phyloP scores from a whole-genome alignment of 2,113 vertebrate species.

The Origma solitaria region DNA sequence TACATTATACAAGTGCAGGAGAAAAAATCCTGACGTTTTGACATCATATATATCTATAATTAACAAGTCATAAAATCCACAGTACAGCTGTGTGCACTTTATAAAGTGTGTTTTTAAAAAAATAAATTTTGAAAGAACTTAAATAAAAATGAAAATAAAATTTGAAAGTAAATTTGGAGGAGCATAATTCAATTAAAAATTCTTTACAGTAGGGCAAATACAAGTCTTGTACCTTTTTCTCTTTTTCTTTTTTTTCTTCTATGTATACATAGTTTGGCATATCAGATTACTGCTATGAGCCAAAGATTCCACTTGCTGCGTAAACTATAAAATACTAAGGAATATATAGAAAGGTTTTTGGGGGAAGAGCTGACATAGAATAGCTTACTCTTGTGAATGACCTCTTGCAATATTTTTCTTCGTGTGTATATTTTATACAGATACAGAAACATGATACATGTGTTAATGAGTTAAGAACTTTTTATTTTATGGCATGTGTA shows the following conservation, averaged over 20 bases:
- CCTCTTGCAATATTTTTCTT: slow-evolving; percentile 28
- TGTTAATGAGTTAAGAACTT: slow-evolving; percentile 60
- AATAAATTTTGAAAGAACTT: background rate
- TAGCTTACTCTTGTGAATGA: slow-evolving; percentile 5
- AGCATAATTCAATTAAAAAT: background rate
- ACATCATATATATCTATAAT: background rate
- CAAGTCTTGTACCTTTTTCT: background rate
- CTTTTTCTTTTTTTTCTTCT: background rate
- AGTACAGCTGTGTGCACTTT: background rate
- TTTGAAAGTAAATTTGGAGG: background rate
- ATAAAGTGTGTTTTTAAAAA: background rate
- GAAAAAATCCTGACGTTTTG: background rate
- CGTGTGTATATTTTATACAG: slow-evolving; percentile 3
- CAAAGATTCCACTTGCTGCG: slow-evolving; percentile 7
- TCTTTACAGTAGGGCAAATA: background rate
- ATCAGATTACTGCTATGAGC: background rate
- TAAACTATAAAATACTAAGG: background rate
- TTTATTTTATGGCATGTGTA: slow-evolving; percentile 46
- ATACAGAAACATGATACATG: slow-evolving; percentile 45
- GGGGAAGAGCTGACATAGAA: slow-evolving; percentile 24
- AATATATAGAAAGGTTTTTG: background rate
- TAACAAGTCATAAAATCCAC: background rate
- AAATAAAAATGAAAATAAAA: background rate
- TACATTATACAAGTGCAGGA: background rate
- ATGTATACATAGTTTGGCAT: background rate